Base-by-base conservation (phyloP, 2,888 invertebrate species). In the Hyppa rectilinea region DNA sequence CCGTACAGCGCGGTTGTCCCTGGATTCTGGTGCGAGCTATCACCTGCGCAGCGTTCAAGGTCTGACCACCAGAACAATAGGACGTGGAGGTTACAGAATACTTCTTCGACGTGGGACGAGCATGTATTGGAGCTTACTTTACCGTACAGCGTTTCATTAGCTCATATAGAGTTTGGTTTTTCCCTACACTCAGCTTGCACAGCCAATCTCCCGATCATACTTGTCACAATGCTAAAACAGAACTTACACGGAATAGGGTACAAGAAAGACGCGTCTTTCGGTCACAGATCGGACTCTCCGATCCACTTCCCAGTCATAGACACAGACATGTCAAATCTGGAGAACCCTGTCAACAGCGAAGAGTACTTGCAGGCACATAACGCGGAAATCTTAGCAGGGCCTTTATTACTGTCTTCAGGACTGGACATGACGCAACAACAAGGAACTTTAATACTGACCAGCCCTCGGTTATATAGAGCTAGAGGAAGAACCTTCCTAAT, bases 11-110 rank as follows among this genome's bases (percentile, higher is more conserved):
- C 98, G 0, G 98, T 98, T 23, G 98, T 99, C 4, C 98, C 99
- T 0, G 97, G 98, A 5, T 99, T 99, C 92, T 99, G 99, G 99
- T 98, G 97, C 81, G 99, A 99, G 91, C 96, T 99, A 86, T 98
- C 99, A 84, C 99, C 99, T 80, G 98, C 98, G 7, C 98, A 99
- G 89, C 97, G 98, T 71, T 98, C 99, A 85, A 96, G 99, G 26
- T 97, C 98, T 47, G 98, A 99, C 91, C 98, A 99, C 2, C 98
- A 98, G 88, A 97, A 98, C 87, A 98, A 98, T 7, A 97, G 98
- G 80, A 98, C 98, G 0, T 99, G 99, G 98, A 96, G 99, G 64
- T 95, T 99, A 36, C 98, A 98, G 89, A 98, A 98, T 81, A 98
- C 98, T 83, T 97, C 98, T 92, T 98, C 98, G 31, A 98, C 99